Conservation (phyloP, 2,888 invertebrate species). For the Autographa pulchrina region DNA sequence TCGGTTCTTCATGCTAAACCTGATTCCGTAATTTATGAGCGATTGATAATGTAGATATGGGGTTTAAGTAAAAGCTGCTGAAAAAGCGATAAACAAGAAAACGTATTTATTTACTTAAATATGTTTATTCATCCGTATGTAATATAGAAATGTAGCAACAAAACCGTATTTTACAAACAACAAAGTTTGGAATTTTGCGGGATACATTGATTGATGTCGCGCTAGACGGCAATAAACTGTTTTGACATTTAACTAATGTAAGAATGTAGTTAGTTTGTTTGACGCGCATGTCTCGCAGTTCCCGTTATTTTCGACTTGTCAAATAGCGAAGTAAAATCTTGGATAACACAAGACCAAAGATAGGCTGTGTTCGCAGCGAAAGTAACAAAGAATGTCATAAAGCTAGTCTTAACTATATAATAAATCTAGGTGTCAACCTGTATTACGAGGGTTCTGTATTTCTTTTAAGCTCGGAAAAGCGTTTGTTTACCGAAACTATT, state of each 20-base stretch:
- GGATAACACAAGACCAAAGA: neutral
- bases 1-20: constrained; percentile 27
- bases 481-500: constrained; percentile 1
- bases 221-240: constrained; percentile 6
- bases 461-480: neutral
- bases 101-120: neutral
- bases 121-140: too few relatives aligned
- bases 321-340: neutral
- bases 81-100: neutral
- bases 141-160: too few relatives aligned
- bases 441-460: neutral
- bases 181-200: neutral
- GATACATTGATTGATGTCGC: constrained; percentile 3
- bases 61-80: neutral
- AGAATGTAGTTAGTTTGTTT: constrained; percentile 3
- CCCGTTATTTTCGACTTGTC: neutral
- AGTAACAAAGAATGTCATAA: neutral
- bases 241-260: constrained; percentile 5
- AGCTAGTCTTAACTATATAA: neutral
- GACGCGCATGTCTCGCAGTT: neutral
- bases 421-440: neutral
- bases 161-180: too few relatives aligned
- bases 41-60: neutral
- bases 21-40: constrained; percentile 18
- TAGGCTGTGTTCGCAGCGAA: neutral